phyloP scores from a whole-genome alignment of 2,888 invertebrate genomes.

The Sicus ferrugineus region DNA sequence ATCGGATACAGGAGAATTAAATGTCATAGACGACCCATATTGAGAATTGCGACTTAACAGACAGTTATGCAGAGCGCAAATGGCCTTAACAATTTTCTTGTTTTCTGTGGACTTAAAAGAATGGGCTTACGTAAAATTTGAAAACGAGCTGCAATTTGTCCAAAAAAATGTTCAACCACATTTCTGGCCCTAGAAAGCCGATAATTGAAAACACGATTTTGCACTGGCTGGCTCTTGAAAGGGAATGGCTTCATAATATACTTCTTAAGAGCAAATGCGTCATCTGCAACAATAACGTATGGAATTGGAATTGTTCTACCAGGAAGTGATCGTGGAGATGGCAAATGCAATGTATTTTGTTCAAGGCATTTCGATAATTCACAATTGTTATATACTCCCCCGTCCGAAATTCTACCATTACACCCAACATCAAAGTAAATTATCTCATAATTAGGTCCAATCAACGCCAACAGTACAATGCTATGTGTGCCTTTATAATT shows the following conservation, averaged over 20 bases:
- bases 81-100: conserved; percentile 19
- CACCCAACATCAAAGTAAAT: conserved; percentile 32
- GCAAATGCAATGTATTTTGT: conserved; percentile 24
- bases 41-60: conserved; percentile 21
- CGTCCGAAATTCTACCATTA: conserved; percentile 31
- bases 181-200: conserved; percentile 5
- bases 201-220: conserved; percentile 26
- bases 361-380: conserved; percentile 29
- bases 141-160: conserved; percentile 10
- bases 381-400: conserved; percentile 25
- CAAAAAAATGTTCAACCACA: conserved; percentile 12
- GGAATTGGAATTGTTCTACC: conserved; percentile 28
- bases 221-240: conserved; percentile 25
- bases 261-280: conserved; percentile 29
- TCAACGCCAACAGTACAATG: conserved; percentile 12
- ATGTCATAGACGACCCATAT: conserved; percentile 22
- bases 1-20: conserved; percentile 9
- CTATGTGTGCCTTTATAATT: conserved; percentile 26
- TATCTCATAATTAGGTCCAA: conserved; percentile 29
- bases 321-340: conserved; percentile 13
- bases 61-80: conserved; percentile 29
- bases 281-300: conserved; percentile 9
- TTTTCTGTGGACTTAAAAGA: conserved; percentile 6
- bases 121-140: conserved; percentile 2
- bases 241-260: conserved; percentile 28